Conservation (phyloP, 2,797 vertebrate species). For the Periophthalmus magnuspinnatus region DNA sequence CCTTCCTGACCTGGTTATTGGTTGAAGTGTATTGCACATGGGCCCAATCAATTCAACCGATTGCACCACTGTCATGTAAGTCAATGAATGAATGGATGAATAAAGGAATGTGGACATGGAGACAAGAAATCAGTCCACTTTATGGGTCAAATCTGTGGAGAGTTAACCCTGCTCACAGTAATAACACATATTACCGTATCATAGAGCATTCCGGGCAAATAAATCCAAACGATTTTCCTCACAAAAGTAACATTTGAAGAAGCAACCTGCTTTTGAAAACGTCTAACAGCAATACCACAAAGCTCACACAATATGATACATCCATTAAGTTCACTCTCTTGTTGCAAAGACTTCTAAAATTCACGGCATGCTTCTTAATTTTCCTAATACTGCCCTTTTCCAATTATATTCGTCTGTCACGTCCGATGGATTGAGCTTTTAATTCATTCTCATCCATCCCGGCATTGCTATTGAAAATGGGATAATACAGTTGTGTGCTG, state of each 20-base stretch:
- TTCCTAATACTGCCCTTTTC: slow-evolving; percentile 38
- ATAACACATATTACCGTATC: no score
- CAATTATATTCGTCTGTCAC: slow-evolving; percentile 50
- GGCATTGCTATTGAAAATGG: slow-evolving; percentile 51
- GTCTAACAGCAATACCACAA: background rate
- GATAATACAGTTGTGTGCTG: slow-evolving; percentile 46
- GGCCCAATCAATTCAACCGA: no score
- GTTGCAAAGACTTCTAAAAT: slow-evolving; percentile 26
- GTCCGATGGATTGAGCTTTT: slow-evolving; percentile 41
- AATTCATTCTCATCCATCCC: slow-evolving; percentile 47
- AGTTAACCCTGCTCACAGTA: no score
- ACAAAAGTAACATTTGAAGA: background rate
- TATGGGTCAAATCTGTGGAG: no score
- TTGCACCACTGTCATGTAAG: no score
- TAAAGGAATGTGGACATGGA: no score
- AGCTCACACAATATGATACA: slow-evolving; percentile 1
- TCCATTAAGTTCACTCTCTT: slow-evolving; percentile 6
- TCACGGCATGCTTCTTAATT: slow-evolving; percentile 28
- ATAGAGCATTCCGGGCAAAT: no score
- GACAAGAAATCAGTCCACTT: no score
- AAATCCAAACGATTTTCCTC: background rate
- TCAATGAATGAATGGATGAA: no score
- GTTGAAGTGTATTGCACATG: background rate
- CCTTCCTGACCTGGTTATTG: background rate
- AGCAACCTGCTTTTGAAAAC: background rate